phyloP scores from a whole-genome alignment of 2,113 vertebrate species.

The Phylloscopus trochilus region DNA sequence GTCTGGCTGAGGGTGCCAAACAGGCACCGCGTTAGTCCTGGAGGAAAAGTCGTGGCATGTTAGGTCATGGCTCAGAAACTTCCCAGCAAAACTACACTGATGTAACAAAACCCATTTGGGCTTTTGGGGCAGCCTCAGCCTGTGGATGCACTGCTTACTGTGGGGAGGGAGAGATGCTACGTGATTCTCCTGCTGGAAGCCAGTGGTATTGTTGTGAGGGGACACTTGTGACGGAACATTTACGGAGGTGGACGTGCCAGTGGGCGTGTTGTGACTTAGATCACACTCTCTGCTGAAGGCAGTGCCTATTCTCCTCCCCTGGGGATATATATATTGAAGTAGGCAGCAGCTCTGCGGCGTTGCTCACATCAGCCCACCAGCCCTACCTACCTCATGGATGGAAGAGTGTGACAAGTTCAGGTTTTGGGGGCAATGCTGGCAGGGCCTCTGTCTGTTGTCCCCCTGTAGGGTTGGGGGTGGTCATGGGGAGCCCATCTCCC shows the following conservation, averaged over 20 bases:
- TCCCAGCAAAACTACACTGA: neutral
- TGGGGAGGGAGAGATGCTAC: neutral
- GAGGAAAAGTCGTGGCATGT: neutral
- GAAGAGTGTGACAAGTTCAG: neutral
- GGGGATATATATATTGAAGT: slow-evolving; percentile 7
- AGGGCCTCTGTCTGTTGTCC: accelerated
- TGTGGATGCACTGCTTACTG: neutral
- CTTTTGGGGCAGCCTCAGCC: accelerated
- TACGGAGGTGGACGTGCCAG: neutral
- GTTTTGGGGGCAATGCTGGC: accelerated
- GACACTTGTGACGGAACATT: neutral
- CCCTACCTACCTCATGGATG: neutral
- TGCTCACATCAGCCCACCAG: slow-evolving; percentile 4
- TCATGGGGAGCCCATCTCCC: accelerated
- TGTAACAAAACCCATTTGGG: neutral
- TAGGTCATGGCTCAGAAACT: neutral
- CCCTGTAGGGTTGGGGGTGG: accelerated
- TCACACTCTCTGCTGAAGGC: slow-evolving; percentile 21
- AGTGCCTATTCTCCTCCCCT: neutral
- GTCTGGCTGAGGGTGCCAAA: neutral
- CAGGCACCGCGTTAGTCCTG: neutral
- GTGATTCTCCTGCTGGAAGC: neutral
- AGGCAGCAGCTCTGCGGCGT: neutral
- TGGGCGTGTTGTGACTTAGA: neutral
- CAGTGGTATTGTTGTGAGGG: neutral